phyloP scores from a whole-genome alignment of 2,888 invertebrate species.

The Scelioninae gen. 1 region DNA sequence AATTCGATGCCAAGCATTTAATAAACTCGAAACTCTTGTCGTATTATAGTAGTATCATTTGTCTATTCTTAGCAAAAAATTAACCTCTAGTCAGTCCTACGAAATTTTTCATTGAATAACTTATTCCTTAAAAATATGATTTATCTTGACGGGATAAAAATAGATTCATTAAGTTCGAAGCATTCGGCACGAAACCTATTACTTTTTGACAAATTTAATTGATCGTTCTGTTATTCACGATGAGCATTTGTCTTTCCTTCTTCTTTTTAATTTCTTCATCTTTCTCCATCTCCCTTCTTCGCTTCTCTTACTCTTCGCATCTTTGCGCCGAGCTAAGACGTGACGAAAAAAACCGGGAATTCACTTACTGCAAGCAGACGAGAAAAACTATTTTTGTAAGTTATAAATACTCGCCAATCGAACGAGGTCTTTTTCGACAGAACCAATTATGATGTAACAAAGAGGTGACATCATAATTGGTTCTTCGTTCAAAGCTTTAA shows the following conservation, averaged over 20 bases:
- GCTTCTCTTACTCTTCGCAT: too few relatives aligned
- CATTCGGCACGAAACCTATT: conserved; percentile 44
- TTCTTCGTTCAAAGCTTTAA: conserved; percentile 67
- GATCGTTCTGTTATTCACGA: conserved; percentile 49
- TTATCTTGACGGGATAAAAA: conserved; percentile 46
- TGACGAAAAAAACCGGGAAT: conserved; percentile 27
- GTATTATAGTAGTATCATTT: conserved; percentile 43
- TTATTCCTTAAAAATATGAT: conserved; percentile 52
- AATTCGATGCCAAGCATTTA: conserved; percentile 40
- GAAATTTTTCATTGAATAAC: conserved; percentile 50
- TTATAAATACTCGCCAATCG: conserved; percentile 56
- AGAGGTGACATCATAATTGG: conserved; percentile 70
- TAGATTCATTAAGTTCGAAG: conserved; percentile 54
- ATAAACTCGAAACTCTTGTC: conserved; percentile 55
- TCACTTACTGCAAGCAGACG: too few relatives aligned
- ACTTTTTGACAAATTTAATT: conserved; percentile 56
- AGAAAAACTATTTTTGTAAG: conserved; percentile 38
- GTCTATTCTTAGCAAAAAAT: conserved; percentile 47
- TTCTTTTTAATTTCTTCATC: conserved; percentile 1
- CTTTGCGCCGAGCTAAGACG: conserved; percentile 33
- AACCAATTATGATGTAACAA: conserved; percentile 68
- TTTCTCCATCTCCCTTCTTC: too few relatives aligned
- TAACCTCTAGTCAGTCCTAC: conserved; percentile 30
- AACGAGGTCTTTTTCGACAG: conserved; percentile 50
- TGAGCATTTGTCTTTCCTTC: conserved; percentile 1